A percentile compares a stretch with the other conserved stretches of the same genome.
Conservation (phyloP, 2,113 vertebrate species). For the Pica pica region DNA sequence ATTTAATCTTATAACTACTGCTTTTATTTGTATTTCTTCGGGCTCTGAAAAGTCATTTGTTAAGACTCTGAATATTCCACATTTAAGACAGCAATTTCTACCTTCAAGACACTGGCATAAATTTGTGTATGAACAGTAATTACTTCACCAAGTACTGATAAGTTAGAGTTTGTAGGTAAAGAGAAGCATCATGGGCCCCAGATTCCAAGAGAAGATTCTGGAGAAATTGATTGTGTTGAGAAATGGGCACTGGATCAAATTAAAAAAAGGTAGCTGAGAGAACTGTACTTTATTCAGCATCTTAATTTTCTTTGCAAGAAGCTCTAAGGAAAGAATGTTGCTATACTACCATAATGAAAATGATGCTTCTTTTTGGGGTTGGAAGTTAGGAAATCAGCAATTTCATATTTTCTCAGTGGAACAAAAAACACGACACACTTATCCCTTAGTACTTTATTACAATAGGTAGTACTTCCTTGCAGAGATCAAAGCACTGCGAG, state of each 20-base stretch:
- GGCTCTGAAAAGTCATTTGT: neutral
- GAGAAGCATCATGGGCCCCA: neutral
- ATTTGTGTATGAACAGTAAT: neutral
- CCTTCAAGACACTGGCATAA: neutral
- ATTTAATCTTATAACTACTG: neutral
- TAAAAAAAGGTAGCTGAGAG: neutral
- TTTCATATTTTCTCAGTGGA: neutral
- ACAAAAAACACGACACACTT: neutral
- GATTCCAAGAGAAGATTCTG: neutral
- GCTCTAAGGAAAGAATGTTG: neutral
- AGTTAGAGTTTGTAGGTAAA: neutral
- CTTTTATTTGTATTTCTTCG: neutral
- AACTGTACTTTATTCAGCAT: neutral
- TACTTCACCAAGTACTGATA: neutral
- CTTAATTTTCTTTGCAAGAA: neutral
- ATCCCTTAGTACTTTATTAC: neutral
- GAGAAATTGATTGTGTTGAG: neutral
- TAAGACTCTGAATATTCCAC: neutral
- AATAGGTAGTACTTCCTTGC: neutral
- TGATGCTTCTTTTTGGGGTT: neutral
- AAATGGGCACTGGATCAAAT: neutral
- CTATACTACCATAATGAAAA: neutral
- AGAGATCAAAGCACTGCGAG: neutral
- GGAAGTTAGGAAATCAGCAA: neutral
- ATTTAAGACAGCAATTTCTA: neutral